Base-by-base conservation (phyloP, 2,797 vertebrate genomes). In the Liparis tanakae region DNA sequence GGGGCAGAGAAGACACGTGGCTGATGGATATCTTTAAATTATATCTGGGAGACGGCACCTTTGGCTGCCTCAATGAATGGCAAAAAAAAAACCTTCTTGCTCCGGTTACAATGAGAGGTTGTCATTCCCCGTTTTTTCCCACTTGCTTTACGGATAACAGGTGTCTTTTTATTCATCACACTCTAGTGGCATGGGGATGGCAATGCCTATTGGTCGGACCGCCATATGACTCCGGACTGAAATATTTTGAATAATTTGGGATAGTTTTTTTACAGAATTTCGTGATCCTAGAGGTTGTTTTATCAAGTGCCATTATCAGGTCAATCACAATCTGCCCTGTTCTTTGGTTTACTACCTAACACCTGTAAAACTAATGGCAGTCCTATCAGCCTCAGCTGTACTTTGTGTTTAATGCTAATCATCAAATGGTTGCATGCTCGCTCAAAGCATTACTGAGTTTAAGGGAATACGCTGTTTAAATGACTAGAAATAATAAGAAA, bases 1-100 rank as follows among this genome's bases (percentile, higher is more conserved):
- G 7, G 46, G 18, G 58, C 54, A 67, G 60, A 61, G 67, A 55
- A 74, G 39, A 30, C 25, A 74, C 5, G 22, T 18, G 69, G 25
- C 82, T 74, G 87, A 89, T 89, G 76, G 77, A 70, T 89, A 90
- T 88, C 90, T 89, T 81, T 70, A 86, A 91, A 92, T 87, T 78
- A 80, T 85, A 84, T 88, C 85, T 85, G 71, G 44, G 72, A 70
- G 76, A 76, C 13, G 10, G 74, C 51, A 53, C 66, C 64, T 55
- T 12, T 39, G 74, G 33, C 44, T 51, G 63, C 72, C 64, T 57
- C 53, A 10, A 33, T 71, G 80, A 86, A 89, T 88, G 63, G 70
- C 77, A 58, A 87, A 76, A 86, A 60, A 58, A 86, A 78, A 86
- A 60, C 54, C 66, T 78, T 5, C 7, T 63, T 43, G 18, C 64